Base-by-base conservation (phyloP, 2,113 vertebrate genomes). In the Pao palembangensis region DNA sequence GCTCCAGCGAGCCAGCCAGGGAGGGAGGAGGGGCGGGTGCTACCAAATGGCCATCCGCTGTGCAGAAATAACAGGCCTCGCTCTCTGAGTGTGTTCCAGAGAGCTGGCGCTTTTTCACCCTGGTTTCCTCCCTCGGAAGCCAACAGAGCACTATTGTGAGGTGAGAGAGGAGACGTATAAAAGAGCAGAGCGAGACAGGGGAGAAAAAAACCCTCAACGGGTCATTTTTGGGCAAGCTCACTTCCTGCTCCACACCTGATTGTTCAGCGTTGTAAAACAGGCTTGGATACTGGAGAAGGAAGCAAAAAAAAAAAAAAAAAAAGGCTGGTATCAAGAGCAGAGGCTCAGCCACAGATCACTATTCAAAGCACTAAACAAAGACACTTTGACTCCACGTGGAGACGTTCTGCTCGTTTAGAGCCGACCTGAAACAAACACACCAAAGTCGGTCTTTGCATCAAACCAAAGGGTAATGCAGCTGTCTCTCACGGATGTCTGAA, bases 1-100 rank as follows among this genome's bases (percentile, higher is more conserved):
- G 71, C 43, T 52, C 49, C 67, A 67, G 57, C 4, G 17, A 53
- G 73, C 25, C 19, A 17, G 54, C 23, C 8, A 55, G 31, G 19
- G 51, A 49, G 67, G 28, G 23, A 2, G 16, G 19, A 63, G 20
- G 56, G 12, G 47, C 44, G 28, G 43, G 17, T 8, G 80, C 93
- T 90, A 93, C 92, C 93, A 93, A 92, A 93, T 84, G 83, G 90
- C 92, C 93, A 90, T 91, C 89, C 77, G 87, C 82, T 75, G 86
- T 78, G 90, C 90, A 90, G 92, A 90, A 93, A 94, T 92, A 90
- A 91, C 92, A 92, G 91, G 75, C 89, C 86, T 84, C 90, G 93
- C 91, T 88, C 89, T 91, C 88, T 79, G 84, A 92, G 88, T 78
- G 84, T 85, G 92, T 91, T 91, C 72, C 89, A 87, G 90, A 88